A percentile compares a stretch with the other conserved stretches of the same genome.
Conservation (phyloP, 1,140 invertebrate species). For the Eubasilissa regina region DNA sequence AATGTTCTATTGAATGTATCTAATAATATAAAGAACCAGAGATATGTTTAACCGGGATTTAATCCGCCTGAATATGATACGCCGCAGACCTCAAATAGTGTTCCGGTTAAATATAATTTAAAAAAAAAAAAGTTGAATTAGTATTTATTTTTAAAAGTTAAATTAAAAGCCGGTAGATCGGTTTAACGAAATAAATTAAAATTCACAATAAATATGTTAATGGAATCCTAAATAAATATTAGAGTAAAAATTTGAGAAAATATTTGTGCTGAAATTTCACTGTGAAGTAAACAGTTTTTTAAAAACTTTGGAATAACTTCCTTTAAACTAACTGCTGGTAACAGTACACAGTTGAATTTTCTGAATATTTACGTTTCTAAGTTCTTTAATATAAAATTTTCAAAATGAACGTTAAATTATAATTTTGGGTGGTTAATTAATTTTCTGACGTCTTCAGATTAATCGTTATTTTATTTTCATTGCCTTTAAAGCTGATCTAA, state of each 20-base stretch:
- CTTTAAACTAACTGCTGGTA: background rate
- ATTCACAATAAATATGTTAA: background rate
- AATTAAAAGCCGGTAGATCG: background rate
- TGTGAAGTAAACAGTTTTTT: background rate
- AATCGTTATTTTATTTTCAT: too few relatives aligned
- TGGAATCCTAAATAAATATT: constrained; percentile 12
- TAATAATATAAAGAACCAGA: too few relatives aligned
- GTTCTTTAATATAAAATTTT: constrained; percentile 2
- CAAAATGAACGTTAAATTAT: too few relatives aligned
- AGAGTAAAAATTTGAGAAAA: constrained; percentile 4
- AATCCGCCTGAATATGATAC: background rate
- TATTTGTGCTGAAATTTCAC: background rate
- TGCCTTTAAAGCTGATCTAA: too few relatives aligned
- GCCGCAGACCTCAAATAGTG: background rate
- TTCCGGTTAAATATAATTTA: too few relatives aligned
- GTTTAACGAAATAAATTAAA: background rate
- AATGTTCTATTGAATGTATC: too few relatives aligned
- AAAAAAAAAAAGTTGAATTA: too few relatives aligned
- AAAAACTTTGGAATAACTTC: constrained; percentile 17
- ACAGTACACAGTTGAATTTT: too few relatives aligned
- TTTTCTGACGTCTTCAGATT: too few relatives aligned
- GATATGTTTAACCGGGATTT: background rate
- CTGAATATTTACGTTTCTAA: too few relatives aligned
- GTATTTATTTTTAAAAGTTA: background rate
- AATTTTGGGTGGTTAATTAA: too few relatives aligned